phyloP scores from a whole-genome alignment of 2,888 invertebrate genomes.

The Eubasilissa splendida region DNA sequence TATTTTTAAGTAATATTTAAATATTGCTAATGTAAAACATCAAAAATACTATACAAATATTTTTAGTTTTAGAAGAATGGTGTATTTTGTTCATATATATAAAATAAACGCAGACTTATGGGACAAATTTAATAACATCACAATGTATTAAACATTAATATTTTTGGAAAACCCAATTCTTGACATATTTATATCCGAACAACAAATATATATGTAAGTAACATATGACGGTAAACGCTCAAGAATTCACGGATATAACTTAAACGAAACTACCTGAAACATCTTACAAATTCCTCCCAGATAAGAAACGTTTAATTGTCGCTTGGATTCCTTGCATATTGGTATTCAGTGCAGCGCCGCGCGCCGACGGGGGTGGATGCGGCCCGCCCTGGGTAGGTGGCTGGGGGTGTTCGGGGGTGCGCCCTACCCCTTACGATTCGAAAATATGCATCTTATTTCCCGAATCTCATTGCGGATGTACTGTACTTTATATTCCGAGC shows the following conservation, averaged over 20 bases:
- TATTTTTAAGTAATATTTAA: too few relatives aligned
- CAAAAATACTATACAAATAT: too few relatives aligned
- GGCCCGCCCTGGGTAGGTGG: neutral
- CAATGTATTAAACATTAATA: too few relatives aligned
- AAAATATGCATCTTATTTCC: constrained; percentile 47
- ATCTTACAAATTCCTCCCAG: neutral
- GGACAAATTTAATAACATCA: too few relatives aligned
- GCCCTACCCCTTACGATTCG: neutral
- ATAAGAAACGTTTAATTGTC: constrained; percentile 29
- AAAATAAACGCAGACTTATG: too few relatives aligned
- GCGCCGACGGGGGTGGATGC: constrained; percentile 1
- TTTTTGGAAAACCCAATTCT: too few relatives aligned
- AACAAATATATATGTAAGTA: too few relatives aligned
- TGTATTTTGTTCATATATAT: too few relatives aligned
- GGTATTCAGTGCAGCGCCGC: constrained; percentile 20
- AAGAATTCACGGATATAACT: neutral
- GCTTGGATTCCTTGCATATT: constrained; percentile 1
- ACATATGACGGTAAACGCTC: neutral
- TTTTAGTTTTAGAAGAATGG: too few relatives aligned
- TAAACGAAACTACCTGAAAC: neutral
- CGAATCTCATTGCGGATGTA: constrained; percentile 29
- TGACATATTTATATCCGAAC: too few relatives aligned
- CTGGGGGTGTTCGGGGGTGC: neutral
- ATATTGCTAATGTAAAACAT: too few relatives aligned
- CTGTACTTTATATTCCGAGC: constrained; percentile 46